A percentile compares a stretch with the other conserved stretches of the same genome.
Evolutionary conservation across 2,113 vertebrate species (phyloP).

Genomic region (Panthera tigris): DNA sequence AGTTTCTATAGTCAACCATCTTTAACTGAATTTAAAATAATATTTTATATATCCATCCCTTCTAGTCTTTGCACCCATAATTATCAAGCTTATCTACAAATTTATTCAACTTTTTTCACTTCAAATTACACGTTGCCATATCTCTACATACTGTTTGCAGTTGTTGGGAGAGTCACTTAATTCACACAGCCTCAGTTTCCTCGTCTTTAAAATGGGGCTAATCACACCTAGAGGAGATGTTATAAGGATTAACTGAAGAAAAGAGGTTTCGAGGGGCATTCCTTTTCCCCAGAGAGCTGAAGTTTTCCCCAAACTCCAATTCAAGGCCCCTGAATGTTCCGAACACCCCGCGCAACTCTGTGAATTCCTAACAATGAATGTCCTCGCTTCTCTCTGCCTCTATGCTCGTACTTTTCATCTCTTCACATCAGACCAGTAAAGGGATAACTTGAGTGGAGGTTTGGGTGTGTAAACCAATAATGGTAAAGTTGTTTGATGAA

Average conservation of each 20-base stretch:
- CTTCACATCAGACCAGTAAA: background rate
- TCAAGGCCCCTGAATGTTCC: background rate
- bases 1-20: background rate
- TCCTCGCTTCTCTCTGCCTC: background rate
- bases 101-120: background rate
- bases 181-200: background rate
- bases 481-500: background rate
- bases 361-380: background rate
- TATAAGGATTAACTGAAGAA: background rate
- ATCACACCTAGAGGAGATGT: background rate
- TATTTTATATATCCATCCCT: background rate
- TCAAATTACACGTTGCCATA: background rate
- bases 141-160: background rate
- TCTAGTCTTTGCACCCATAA: background rate
- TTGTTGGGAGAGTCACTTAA: conserved; percentile 15
- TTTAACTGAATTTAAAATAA: background rate
- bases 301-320: background rate
- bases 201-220: conserved; percentile 10
- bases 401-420: background rate
- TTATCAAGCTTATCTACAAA: conserved; percentile 28
- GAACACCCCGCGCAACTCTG: background rate
- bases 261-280: background rate
- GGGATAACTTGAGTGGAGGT: background rate
- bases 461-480: background rate
- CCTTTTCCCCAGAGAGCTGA: background rate